Evolutionary conservation across 2,888 invertebrate species (phyloP), one percentile per base, ranked within the genome.

Genomic region (Emmelina monodactyla): DNA sequence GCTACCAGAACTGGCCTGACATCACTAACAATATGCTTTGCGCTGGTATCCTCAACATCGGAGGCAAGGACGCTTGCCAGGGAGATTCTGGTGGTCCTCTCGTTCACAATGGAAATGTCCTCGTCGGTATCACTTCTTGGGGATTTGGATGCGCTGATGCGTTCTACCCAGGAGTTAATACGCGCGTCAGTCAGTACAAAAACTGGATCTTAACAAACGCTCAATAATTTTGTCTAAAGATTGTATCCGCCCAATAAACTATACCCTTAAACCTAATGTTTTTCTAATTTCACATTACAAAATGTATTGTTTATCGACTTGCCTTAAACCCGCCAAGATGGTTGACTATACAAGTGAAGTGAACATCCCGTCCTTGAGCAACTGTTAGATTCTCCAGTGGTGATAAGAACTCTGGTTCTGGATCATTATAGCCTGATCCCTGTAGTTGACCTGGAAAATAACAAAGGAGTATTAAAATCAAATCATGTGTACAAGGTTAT

Each of bases 321-420:
- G 92, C 94, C 88, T 91, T 90, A 73, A 91, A 93, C 51, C 84
- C 79, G 37, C 89, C 90, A 49, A 94, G 85, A 72, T 92, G 89
- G 70, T 93, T 92, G 55, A 94, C 93, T 49, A 91, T 89, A 67
- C 94, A 94, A 37, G 93, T 93, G 73, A 94, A 93, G 58, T 87
- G 88, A 36, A 94, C 87, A 72, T 94, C 93, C 41, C 94, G 84
- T 40, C 94, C 94, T 68, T 91, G 91, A 32, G 90, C 88, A 38
- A 92, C 88, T 22, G 93, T 94, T 52, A 90, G 83, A 67, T 94
- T 94, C 60, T 91, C 89, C 53, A 94, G 76, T 28, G 90, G 88
- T 32, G 88, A 88, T 51, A 93, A 83, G 70, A 94, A 94, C 66
- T 90, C 88, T 2, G 94, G 94, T 36, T 78, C 78, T 31, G 60